Conservation (phyloP, 1,140 invertebrate species). For the Plodia interpunctella region DNA sequence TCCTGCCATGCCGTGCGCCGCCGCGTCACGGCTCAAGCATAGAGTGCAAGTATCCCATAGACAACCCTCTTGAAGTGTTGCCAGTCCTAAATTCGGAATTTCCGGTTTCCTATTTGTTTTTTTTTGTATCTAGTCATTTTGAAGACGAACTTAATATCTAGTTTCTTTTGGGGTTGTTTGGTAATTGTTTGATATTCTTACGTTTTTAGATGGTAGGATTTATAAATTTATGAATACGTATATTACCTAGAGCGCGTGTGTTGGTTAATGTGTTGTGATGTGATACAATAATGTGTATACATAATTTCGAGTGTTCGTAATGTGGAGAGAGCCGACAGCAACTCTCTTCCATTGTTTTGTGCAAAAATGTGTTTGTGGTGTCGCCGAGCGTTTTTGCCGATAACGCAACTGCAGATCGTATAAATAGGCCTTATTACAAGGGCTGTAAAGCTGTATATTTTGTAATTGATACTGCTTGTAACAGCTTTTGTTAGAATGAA, state of each 20-base stretch:
- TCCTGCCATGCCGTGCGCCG: constrained; percentile 59
- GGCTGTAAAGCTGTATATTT: neutral
- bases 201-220: too few species aligned
- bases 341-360: constrained; percentile 4
- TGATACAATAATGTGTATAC: constrained; percentile 3
- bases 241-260: neutral
- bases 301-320: neutral
- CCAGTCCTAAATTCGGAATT: neutral
- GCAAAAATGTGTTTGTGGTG: constrained; percentile 5
- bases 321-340: neutral
- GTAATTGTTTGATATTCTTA: too few species aligned
- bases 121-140: too few species aligned
- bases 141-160: too few species aligned
- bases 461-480: neutral
- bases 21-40: constrained; percentile 43
- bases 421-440: neutral
- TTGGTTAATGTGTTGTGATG: neutral
- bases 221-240: neutral
- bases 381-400: neutral
- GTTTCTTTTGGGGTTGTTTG: too few species aligned
- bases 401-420: neutral
- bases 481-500: neutral
- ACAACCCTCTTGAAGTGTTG: neutral
- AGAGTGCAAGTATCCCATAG: constrained; percentile 59
- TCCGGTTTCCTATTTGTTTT: neutral